These are phyloP conservation scores for Galbula dea DNA, from an alignment of 2,113 vertebrate genomes.

Conservation along the genomic window DNA sequence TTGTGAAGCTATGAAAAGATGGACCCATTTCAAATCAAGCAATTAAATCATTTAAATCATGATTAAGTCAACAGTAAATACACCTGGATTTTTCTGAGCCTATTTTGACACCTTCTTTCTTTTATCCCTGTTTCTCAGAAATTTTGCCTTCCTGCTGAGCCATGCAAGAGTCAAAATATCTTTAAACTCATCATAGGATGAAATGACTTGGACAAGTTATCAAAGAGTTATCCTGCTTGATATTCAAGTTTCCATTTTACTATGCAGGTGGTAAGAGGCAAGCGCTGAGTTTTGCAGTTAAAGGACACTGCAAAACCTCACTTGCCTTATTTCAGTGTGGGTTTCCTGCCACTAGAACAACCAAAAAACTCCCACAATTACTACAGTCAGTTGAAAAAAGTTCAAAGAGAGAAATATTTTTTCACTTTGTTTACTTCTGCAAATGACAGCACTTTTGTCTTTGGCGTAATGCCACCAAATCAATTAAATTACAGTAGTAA, in stretches of 20 bases:
- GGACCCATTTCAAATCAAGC: not conserved
- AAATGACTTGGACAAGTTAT: not conserved
- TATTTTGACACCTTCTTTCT: not conserved
- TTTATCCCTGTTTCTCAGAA: not conserved
- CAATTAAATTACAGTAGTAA: not conserved
- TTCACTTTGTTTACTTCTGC: constrained; percentile 27
- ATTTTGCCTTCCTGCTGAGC: not conserved
- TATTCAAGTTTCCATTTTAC: not conserved
- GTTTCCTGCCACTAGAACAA: not conserved
- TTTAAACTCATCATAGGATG: not conserved
- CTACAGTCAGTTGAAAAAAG: not conserved
- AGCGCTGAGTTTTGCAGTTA: not conserved
- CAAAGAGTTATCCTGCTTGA: not conserved
- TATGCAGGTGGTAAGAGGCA: not conserved
- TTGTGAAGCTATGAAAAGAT: constrained; percentile 41
- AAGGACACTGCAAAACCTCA: not conserved
- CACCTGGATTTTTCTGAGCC: not conserved
- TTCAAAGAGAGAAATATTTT: not conserved
- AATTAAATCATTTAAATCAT: constrained; percentile 40
- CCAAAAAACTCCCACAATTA: not conserved
- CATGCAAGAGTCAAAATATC: not conserved
- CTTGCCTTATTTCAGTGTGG: not conserved
- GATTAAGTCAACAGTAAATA: constrained; percentile 31
- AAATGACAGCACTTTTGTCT: constrained; percentile 36
- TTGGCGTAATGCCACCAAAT: constrained; percentile 1